Evolutionary conservation across 2,888 invertebrate species (phyloP).

Genomic region (Euzophera pinguis): DNA sequence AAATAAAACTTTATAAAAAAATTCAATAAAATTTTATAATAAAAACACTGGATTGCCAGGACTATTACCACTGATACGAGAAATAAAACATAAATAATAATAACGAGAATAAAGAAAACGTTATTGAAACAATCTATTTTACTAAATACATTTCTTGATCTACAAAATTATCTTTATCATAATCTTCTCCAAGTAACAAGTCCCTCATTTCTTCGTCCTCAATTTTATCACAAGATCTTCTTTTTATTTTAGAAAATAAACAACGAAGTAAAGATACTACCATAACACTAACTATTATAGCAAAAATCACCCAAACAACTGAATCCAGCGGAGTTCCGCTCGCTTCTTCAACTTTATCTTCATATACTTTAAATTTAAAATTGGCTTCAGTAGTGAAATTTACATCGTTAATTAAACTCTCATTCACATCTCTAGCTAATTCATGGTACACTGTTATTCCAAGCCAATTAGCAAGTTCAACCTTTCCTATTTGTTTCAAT

Average conservation of each 20-base stretch:
- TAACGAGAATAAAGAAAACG: background rate
- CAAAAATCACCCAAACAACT: conserved; percentile 34
- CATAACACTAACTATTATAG: conserved; percentile 27
- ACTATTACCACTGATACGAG: too few relatives aligned
- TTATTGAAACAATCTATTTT: background rate
- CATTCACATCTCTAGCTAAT: conserved; percentile 69
- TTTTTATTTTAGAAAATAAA: conserved; percentile 19
- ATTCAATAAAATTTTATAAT: too few relatives aligned
- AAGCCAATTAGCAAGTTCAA: conserved; percentile 81
- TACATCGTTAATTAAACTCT: conserved; percentile 33
- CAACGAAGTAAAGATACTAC: conserved; percentile 28
- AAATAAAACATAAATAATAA: too few relatives aligned
- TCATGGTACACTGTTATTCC: conserved; percentile 77
- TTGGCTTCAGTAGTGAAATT: background rate
- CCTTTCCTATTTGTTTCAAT: conserved; percentile 78
- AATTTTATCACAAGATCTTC: conserved; percentile 14
- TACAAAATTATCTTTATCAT: conserved; percentile 13
- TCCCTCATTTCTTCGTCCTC: conserved; percentile 26
- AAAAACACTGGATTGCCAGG: too few relatives aligned
- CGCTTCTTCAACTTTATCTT: conserved; percentile 24
- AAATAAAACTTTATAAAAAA: too few relatives aligned
- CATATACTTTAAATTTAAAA: conserved; percentile 23
- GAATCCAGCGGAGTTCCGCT: conserved; percentile 45
- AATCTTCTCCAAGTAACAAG: conserved; percentile 25
- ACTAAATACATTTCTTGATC: background rate